phyloP scores from a whole-genome alignment of 35 echinoderm and acorn worm species.

The Apostichopus californicus region DNA sequence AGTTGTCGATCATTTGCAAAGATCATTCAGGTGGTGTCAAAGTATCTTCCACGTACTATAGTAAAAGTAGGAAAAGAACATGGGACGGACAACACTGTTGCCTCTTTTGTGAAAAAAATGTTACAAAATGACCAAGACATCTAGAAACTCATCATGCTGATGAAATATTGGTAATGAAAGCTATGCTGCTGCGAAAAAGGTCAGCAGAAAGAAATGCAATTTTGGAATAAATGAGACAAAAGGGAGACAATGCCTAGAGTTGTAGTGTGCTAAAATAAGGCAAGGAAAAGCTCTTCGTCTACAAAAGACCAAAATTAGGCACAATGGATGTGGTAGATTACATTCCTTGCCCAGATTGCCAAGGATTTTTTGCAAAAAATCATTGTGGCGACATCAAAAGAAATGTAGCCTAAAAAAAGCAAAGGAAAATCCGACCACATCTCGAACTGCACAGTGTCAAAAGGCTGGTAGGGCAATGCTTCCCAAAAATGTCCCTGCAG shows the following conservation, averaged over 20 bases:
- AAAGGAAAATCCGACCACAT: neutral
- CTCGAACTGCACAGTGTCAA: too few relatives aligned
- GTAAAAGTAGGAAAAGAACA: neutral
- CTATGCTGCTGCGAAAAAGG: neutral
- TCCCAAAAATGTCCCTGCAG: neutral
- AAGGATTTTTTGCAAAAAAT: neutral
- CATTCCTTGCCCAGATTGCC: neutral
- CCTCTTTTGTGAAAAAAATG: neutral
- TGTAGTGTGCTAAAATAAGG: slow-evolving; percentile 7
- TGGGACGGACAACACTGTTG: slow-evolving; percentile 39
- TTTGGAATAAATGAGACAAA: slow-evolving; percentile 30
- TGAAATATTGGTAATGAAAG: slow-evolving; percentile 17
- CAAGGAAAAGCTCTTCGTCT: neutral
- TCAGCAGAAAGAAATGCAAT: neutral
- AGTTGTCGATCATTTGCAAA: too few relatives aligned
- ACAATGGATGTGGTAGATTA: neutral
- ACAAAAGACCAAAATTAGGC: slow-evolving; percentile 16
- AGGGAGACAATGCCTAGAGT: neutral
- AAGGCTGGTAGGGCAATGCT: slow-evolving; percentile 8
- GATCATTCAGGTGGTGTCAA: neutral
- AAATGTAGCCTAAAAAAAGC: neutral
- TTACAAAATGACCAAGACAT: slow-evolving; percentile 1
- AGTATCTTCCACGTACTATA: slow-evolving; percentile 1
- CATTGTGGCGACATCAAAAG: neutral
- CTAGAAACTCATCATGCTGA: neutral